phyloP scores from a whole-genome alignment of 2,888 invertebrate genomes.

The Mesochorus sp. region DNA sequence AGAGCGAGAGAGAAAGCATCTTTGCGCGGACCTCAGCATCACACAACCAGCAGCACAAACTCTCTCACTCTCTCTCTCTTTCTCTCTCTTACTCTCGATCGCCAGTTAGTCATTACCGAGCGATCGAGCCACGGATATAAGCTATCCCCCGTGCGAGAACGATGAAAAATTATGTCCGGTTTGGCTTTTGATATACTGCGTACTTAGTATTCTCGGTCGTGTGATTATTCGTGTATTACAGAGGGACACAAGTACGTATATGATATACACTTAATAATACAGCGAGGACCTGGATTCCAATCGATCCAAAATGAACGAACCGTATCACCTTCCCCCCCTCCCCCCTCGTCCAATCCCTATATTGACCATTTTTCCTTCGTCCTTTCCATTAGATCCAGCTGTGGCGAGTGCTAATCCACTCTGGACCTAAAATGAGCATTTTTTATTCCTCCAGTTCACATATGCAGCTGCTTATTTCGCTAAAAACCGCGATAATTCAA shows the following conservation, averaged over 20 bases:
- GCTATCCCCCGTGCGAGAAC: conserved; percentile 44
- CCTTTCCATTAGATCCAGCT: too few species aligned
- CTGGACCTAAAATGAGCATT: neutral
- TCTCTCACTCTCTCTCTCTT: too few species aligned
- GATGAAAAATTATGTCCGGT: conserved; percentile 64
- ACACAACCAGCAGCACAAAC: conserved; percentile 44
- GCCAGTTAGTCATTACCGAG: conserved; percentile 63
- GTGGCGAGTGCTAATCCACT: neutral
- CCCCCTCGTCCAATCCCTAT: neutral
- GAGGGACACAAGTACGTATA: conserved; percentile 33
- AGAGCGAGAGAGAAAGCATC: conserved; percentile 11
- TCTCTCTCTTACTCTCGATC: conserved; percentile 3
- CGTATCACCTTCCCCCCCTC: neutral
- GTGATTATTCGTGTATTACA: conserved; percentile 52
- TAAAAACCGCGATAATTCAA: conserved; percentile 49
- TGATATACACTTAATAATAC: conserved; percentile 46
- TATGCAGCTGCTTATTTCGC: conserved; percentile 25
- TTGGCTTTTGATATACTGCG: conserved; percentile 61
- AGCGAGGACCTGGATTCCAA: neutral
- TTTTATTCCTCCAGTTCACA: too few species aligned
- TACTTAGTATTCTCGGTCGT: conserved; percentile 58
- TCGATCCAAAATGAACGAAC: conserved; percentile 25
- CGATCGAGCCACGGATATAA: conserved; percentile 61
- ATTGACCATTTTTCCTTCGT: too few species aligned
- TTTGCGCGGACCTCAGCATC: conserved; percentile 28